phyloP scores from a whole-genome alignment of 1,140 invertebrate genomes.

The Drosophila persimilis region DNA sequence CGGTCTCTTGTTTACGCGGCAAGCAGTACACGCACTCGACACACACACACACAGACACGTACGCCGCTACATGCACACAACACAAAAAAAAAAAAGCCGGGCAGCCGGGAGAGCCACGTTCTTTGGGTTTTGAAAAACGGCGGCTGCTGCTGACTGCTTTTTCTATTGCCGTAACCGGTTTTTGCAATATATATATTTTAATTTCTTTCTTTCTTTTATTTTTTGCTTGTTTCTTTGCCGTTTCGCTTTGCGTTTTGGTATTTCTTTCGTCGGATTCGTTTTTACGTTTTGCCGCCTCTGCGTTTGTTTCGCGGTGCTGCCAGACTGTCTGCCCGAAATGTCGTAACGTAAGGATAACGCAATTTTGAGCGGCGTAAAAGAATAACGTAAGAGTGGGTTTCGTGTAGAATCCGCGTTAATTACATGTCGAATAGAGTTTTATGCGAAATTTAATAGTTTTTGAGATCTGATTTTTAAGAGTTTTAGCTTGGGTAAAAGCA shows the following conservation, averaged over 20 bases:
- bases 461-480: no score
- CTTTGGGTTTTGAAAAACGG: constrained; percentile 33
- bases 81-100: constrained; percentile 57
- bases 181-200: constrained; percentile 11
- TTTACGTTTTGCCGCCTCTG: constrained; percentile 32
- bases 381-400: neutral
- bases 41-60: constrained; percentile 16
- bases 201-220: constrained; percentile 25
- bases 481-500: no score
- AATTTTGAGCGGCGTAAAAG: no score
- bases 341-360: no score
- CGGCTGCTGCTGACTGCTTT: constrained; percentile 10
- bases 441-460: no score
- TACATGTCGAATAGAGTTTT: neutral
- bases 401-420: constrained; percentile 2
- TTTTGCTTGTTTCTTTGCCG: constrained; percentile 19
- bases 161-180: constrained; percentile 57
- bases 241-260: constrained; percentile 36
- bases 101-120: constrained; percentile 46
- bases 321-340: constrained; percentile 31
- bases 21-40: constrained; percentile 36
- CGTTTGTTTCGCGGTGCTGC: constrained; percentile 65
- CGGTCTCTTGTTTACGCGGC: constrained; percentile 47
- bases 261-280: constrained; percentile 19
- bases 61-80: no score